Conservation (phyloP, 2,888 invertebrate genomes). For the Caenorhabditis zanzibari region DNA sequence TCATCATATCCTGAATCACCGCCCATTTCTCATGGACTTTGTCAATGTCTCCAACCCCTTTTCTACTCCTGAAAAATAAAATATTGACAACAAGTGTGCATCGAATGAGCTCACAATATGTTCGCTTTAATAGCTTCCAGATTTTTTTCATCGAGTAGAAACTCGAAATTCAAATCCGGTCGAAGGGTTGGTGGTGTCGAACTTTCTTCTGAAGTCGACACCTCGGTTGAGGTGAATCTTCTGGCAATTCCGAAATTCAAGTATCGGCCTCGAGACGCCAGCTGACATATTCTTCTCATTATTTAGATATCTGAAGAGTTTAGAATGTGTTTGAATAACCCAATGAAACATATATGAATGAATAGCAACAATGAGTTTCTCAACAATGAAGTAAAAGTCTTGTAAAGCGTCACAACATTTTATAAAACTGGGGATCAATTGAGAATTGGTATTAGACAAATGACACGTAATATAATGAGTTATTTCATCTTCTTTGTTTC, state of each 20-base stretch:
- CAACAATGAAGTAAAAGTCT: too few species aligned
- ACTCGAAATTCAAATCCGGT: slow-evolving; percentile 82
- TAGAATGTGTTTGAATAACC: not conserved
- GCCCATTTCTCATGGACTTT: slow-evolving; percentile 75
- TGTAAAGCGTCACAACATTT: not conserved
- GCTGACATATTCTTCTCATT: slow-evolving; percentile 35
- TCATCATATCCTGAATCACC: slow-evolving; percentile 70
- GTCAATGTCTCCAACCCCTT: slow-evolving; percentile 81
- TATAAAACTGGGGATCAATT: not conserved
- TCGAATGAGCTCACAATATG: slow-evolving; percentile 54
- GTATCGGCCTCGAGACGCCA: slow-evolving; percentile 25
- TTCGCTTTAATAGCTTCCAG: slow-evolving; percentile 71
- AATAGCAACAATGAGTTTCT: too few species aligned
- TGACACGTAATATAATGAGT: not conserved
- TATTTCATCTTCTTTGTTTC: slow-evolving; percentile 50
- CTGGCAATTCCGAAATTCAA: slow-evolving; percentile 30
- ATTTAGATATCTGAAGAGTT: not conserved
- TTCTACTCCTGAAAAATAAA: slow-evolving; percentile 68
- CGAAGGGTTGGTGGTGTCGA: slow-evolving; percentile 57
- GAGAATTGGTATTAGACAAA: slow-evolving; percentile 3
- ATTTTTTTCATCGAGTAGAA: slow-evolving; percentile 78
- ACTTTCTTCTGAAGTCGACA: slow-evolving; percentile 39
- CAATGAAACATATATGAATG: too few species aligned
- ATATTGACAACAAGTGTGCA: not conserved
- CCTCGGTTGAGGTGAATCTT: slow-evolving; percentile 47